Evolutionary conservation across 1,140 invertebrate genomes (phyloP).

Genomic region (Ips nitidus): DNA sequence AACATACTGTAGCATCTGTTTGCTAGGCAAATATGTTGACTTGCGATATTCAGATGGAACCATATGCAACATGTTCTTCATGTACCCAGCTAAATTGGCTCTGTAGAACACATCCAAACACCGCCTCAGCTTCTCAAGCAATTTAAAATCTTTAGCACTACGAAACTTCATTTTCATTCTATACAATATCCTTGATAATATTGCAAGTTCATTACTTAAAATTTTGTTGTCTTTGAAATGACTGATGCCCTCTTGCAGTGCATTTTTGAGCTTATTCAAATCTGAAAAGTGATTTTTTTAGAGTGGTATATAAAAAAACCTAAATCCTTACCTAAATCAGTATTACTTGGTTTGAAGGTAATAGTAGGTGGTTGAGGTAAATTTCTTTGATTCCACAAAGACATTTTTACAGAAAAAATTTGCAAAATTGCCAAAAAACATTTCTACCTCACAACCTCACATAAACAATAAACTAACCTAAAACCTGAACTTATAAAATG

Average conservation of each 20-base stretch:
- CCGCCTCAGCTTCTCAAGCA: conserved; percentile 56
- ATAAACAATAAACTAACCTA: no score
- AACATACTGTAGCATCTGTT: conserved; percentile 56
- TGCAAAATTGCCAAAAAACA: no score
- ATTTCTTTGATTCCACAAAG: conserved; percentile 46
- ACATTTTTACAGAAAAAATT: conserved; percentile 25
- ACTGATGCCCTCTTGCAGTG: conserved; percentile 42
- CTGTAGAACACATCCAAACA: conserved; percentile 54
- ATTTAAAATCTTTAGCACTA: conserved; percentile 56
- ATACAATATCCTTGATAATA: conserved; percentile 56
- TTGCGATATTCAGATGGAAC: conserved; percentile 40
- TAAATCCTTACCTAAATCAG: conserved; percentile 41
- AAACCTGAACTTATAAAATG: no score
- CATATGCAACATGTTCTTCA: conserved; percentile 46
- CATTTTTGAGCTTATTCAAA: conserved; percentile 36
- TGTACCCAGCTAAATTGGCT: conserved; percentile 44
- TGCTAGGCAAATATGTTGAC: conserved; percentile 51
- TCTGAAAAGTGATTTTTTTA: conserved; percentile 37
- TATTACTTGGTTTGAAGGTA: conserved; percentile 38
- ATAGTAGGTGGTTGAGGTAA: conserved; percentile 44
- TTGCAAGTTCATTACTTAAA: conserved; percentile 52
- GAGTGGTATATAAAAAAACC: conserved; percentile 7
- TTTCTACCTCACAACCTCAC: no score
- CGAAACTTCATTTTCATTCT: conserved; percentile 59
- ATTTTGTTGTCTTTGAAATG: conserved; percentile 49